Evolutionary conservation across 1,140 invertebrate species (phyloP).

Genomic region (Drosophila virilis): DNA sequence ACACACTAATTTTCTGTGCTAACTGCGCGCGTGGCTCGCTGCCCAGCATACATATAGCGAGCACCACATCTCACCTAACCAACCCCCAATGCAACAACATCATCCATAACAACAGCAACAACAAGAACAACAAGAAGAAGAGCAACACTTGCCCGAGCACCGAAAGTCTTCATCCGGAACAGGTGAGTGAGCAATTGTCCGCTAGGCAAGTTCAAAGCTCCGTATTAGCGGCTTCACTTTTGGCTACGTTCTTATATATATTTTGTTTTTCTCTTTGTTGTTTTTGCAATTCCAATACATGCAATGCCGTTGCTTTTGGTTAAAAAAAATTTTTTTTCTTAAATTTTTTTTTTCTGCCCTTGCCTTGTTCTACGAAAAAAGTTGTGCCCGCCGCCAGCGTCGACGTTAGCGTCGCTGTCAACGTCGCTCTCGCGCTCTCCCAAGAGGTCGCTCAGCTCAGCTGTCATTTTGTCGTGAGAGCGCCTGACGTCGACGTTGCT

Average conservation of each 20-base stretch:
- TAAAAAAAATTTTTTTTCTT: conserved; percentile 3
- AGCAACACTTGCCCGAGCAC: neutral
- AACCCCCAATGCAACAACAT: conserved; percentile 30
- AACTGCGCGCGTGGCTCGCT: conserved; percentile 47
- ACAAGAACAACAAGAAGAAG: no score
- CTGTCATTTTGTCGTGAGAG: conserved; percentile 62
- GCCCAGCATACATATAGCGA: no score
- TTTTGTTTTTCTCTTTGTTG: neutral
- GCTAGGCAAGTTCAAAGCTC: conserved; percentile 26
- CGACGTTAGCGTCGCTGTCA: conserved; percentile 43
- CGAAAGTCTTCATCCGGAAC: conserved; percentile 32
- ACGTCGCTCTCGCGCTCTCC: conserved; percentile 44
- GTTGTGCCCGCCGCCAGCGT: conserved; percentile 46
- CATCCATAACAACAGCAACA: conserved; percentile 5
- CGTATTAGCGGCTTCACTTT: conserved; percentile 11
- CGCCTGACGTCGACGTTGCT: conserved; percentile 49
- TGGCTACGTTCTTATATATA: conserved; percentile 17
- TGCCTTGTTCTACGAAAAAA: conserved; percentile 40
- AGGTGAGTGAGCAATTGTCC: conserved; percentile 28
- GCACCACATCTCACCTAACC: conserved; percentile 14
- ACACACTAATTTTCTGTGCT: conserved; percentile 2
- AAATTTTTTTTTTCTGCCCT: conserved; percentile 17
- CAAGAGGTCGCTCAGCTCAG: conserved; percentile 48
- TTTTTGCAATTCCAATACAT: conserved; percentile 35
- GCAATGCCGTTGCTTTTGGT: conserved; percentile 38